These are phyloP conservation scores for Samia ricini DNA, from an alignment of 1,140 invertebrate species.

Conservation along the genomic window DNA sequence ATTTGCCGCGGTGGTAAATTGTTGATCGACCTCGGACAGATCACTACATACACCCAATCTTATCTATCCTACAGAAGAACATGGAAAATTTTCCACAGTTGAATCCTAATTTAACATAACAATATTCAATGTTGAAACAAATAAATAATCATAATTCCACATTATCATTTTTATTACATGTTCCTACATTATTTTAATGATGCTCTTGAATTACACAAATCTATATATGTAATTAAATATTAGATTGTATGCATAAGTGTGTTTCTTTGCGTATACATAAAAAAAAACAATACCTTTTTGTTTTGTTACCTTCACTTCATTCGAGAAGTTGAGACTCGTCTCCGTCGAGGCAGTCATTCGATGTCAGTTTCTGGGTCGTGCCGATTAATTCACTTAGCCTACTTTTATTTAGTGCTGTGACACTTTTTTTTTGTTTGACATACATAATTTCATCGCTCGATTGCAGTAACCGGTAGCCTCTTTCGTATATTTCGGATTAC, in stretches of 20 bases:
- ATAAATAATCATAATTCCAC: neutral
- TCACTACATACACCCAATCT: slow-evolving; percentile 56
- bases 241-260: no score
- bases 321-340: neutral
- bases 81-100: slow-evolving; percentile 33
- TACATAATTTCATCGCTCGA: slow-evolving; percentile 27
- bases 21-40: slow-evolving; percentile 64
- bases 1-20: slow-evolving; percentile 70
- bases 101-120: neutral
- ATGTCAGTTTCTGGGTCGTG: slow-evolving; percentile 63
- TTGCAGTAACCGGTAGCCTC: slow-evolving; percentile 13
- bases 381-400: slow-evolving; percentile 73
- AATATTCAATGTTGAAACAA: neutral
- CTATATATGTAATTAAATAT: no score
- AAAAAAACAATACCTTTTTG: neutral
- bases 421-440: slow-evolving; percentile 55
- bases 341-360: slow-evolving; percentile 22
- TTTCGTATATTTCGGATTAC: neutral
- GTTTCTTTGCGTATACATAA: neutral
- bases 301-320: neutral
- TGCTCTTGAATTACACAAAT: neutral
- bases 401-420: slow-evolving; percentile 59
- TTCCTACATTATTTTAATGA: neutral
- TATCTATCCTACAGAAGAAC: slow-evolving; percentile 43
- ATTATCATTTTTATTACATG: neutral